Evolutionary conservation across 1,140 invertebrate species (phyloP), one percentile per base, ranked within the genome.

Genomic region (Lasioglossum baleicum): DNA sequence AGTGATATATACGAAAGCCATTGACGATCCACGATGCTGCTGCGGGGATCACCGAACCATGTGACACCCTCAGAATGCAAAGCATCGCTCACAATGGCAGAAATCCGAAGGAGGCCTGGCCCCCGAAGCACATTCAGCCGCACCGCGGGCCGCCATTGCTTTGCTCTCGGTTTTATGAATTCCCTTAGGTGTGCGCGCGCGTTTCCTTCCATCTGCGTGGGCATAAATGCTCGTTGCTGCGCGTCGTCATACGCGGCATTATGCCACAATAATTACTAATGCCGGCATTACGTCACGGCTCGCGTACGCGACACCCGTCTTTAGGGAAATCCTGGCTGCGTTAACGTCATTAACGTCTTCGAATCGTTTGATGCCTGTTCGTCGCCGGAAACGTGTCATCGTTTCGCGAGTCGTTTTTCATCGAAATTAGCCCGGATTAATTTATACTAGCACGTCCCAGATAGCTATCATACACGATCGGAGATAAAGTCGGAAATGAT

Each of bases 201-300:
- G 48, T 60, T 58, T 60, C 51, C 53, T 80, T 66, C 51, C 70
- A 20, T 51, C n/a, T 13, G 42, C 63, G 64, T 61, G 40, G 76
- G 40, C 51, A 22, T 26, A 67, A 73, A 74, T 60, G 20, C 51
- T n/a, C 26, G 58, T 20, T 53, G 56, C 7, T 10, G 40, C 35
- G 70, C 40, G 51, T 15, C 53, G 51, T 22, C 53, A 66, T 70
- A 48, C 13, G 48, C n/a, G 2, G 10, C 69, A 56, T 78, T 78
- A 78, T 64, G 42, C 51, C 63, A 48, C 44, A 68, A 84, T 84
- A 85, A 85, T 85, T 84, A 79, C 56, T n/a, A 63, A 71, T 63
- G 70, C 51, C 51, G 56, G 64, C 40, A 65, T 85, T 82, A 84
- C 83, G 66, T 84, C 84, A 85, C 42, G 53, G 26, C 13, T 71